Conservation (phyloP, 2,888 invertebrate genomes). For the Phoronis australis region DNA sequence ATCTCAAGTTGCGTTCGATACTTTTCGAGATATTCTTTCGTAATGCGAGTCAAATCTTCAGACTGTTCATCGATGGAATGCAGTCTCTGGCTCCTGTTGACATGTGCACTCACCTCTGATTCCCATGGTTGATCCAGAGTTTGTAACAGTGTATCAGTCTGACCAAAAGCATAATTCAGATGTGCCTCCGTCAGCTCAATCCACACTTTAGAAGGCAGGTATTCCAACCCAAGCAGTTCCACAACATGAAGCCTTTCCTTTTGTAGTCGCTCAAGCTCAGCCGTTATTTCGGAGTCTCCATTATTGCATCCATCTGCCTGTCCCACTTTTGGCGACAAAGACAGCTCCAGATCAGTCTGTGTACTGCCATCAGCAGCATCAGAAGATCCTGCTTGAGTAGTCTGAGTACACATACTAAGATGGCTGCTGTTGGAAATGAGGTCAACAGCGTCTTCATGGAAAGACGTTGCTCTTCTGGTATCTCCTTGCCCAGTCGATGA, state of each 20-base stretch:
- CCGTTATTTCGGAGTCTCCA: conserved; percentile 16
- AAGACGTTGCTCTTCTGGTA: too few relatives aligned
- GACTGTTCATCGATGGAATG: background rate
- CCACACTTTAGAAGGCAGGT: conserved; percentile 47
- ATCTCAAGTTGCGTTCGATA: conserved; percentile 37
- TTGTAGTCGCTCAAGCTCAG: conserved; percentile 41
- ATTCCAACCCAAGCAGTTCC: conserved; percentile 40
- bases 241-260: conserved; percentile 42
- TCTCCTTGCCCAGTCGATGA: too few relatives aligned
- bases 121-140: conserved; percentile 36
- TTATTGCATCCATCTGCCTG: conserved; percentile 5
- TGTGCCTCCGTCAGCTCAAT: conserved; percentile 52
- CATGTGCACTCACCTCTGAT: conserved; percentile 12
- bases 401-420: too few relatives aligned
- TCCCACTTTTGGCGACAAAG: background rate
- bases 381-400: conserved; percentile 15
- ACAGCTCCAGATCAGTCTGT: conserved; percentile 22
- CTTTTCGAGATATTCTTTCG: conserved; percentile 30
- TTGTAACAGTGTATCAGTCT: conserved; percentile 48
- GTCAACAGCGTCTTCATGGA: too few relatives aligned
- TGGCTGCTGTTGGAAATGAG: too few relatives aligned
- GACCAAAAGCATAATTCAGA: conserved; percentile 51
- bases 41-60: conserved; percentile 16
- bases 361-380: conserved; percentile 28
- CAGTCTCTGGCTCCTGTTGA: background rate